Conservation (phyloP, 2,888 invertebrate species). For the Hyposoter dolosus region DNA sequence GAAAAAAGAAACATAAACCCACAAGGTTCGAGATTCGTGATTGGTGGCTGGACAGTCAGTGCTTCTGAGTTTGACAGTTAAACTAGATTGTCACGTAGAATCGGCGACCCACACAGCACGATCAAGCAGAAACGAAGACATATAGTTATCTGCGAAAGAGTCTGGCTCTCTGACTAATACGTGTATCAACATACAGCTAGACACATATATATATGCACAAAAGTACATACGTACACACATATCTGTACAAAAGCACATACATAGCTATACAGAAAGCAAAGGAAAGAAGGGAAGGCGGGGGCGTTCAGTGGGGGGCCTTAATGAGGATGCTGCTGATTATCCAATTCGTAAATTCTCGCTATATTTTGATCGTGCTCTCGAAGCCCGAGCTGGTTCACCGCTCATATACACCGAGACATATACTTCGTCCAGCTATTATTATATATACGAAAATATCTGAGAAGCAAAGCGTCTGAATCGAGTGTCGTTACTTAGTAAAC, state of each 20-base stretch:
- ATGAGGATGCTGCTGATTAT: constrained; percentile 89
- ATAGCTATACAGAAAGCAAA: constrained; percentile 7
- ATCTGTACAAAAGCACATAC: not conserved
- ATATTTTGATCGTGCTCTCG: constrained; percentile 82
- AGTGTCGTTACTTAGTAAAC: not conserved
- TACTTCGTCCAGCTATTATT: not conserved
- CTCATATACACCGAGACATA: constrained; percentile 9
- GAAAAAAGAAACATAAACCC: not conserved
- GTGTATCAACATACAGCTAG: not conserved
- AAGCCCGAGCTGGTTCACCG: constrained; percentile 33
- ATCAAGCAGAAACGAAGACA: constrained; percentile 6
- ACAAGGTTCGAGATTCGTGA: not conserved
- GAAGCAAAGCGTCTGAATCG: not conserved
- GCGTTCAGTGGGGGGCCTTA: constrained; percentile 85
- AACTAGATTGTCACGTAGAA: constrained; percentile 64
- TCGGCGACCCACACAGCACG: constrained; percentile 61
- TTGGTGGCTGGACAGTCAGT: constrained; percentile 1
- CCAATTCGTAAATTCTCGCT: constrained; percentile 87
- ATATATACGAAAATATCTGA: not conserved
- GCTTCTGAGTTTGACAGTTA: constrained; percentile 20
- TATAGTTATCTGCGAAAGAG: constrained; percentile 29
- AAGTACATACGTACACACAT: not conserved
- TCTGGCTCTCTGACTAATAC: constrained; percentile 39
- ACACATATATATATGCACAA: not conserved
- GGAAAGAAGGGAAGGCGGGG: constrained; percentile 82